Percentiles rank a stretch among this genome's conserved stretches.
Conservation (phyloP, 2,888 invertebrate genomes). For the Melipona bicolor region DNA sequence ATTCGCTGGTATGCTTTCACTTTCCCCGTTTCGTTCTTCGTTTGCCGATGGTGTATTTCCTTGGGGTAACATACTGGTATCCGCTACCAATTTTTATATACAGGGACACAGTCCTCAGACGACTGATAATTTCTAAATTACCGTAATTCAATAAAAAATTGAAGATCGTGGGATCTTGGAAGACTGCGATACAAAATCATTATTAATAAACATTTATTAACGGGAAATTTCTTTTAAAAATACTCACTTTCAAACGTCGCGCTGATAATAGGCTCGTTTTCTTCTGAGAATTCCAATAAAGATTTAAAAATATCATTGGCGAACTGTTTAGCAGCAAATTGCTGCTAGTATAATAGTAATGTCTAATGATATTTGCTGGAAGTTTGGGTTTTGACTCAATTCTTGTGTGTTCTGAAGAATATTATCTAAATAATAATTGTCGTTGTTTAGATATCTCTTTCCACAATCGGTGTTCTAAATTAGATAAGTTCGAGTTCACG, state of each 20-base stretch:
- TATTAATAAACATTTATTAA: neutral
- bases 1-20: conserved; percentile 52
- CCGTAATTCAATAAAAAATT: conserved; percentile 86
- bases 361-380: no score
- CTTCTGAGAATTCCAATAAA: conserved; percentile 72
- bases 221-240: neutral
- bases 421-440: conserved; percentile 38
- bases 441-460: conserved; percentile 68
- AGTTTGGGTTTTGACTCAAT: conserved; percentile 68
- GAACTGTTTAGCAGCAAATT: conserved; percentile 73
- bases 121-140: conserved; percentile 76
- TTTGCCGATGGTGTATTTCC: conserved; percentile 73
- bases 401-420: conserved; percentile 56
- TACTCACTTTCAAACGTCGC: conserved; percentile 77
- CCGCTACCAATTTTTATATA: conserved; percentile 86
- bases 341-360: conserved; percentile 34
- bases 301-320: conserved; percentile 76
- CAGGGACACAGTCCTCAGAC: conserved; percentile 87
- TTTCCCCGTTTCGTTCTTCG: conserved; percentile 74
- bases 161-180: conserved; percentile 86
- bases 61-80: conserved; percentile 81
- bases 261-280: conserved; percentile 73
- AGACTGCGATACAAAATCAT: conserved; percentile 79
- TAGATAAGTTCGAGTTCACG: conserved; percentile 71
- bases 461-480: conserved; percentile 77